Evolutionary conservation across 2,888 invertebrate genomes (phyloP).

Genomic region (Arge pagana): DNA sequence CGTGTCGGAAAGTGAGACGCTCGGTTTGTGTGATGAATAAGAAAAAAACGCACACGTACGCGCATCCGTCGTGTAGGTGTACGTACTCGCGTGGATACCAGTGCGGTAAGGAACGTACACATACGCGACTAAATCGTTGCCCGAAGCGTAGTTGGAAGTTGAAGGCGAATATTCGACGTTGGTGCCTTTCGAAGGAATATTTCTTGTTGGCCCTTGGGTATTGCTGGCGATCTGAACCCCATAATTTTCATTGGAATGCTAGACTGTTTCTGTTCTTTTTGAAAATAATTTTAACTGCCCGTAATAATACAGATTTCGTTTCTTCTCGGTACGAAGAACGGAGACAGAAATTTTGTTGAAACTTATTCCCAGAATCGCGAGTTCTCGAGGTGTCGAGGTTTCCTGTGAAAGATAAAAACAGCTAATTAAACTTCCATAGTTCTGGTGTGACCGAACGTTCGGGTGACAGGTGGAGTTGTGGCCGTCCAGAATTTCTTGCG

Average conservation of each 20-base stretch:
- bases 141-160: slow-evolving; percentile 2
- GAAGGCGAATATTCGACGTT: background rate
- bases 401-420: no score
- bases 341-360: no score
- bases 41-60: no score
- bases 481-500: no score
- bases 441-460: no score
- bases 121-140: slow-evolving; percentile 12
- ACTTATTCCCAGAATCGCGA: no score
- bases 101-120: background rate
- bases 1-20: no score
- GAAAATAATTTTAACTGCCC: background rate
- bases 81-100: background rate
- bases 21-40: no score
- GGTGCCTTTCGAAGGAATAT: slow-evolving; percentile 8
- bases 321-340: no score
- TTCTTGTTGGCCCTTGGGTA: slow-evolving; percentile 18
- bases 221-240: slow-evolving; percentile 11
- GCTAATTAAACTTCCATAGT: no score
- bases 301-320: slow-evolving; percentile 10
- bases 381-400: no score
- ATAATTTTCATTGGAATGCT: slow-evolving; percentile 19
- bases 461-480: no score
- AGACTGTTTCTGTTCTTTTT: background rate
- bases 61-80: background rate